A percentile compares a stretch with the other conserved stretches of the same genome.
These are phyloP conservation scores for Trichopria drosophilae DNA, from an alignment of 2,888 invertebrate genomes.

Conservation along the genomic window DNA sequence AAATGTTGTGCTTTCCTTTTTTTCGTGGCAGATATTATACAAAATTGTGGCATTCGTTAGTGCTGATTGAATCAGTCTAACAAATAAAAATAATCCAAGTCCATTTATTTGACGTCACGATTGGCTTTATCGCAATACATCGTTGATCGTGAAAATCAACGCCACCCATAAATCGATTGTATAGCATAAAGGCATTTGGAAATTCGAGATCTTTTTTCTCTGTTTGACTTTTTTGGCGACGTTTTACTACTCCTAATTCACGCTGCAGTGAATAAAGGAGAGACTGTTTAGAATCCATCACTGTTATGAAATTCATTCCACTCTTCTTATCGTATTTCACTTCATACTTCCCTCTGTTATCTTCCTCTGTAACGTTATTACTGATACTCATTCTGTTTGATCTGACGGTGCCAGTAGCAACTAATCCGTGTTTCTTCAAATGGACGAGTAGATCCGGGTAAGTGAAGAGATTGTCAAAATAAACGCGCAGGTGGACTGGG, in stretches of 20 bases:
- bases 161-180: neutral
- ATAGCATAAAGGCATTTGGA: neutral
- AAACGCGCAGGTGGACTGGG: conserved; percentile 2
- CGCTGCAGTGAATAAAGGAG: conserved; percentile 4
- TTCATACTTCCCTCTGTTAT: neutral
- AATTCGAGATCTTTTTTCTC: conserved; percentile 3
- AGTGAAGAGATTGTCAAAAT: conserved; percentile 18
- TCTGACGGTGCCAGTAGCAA: conserved; percentile 9
- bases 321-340: conserved; percentile 7
- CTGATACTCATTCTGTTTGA: conserved; percentile 3
- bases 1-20: too few species aligned
- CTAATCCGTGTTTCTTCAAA: conserved; percentile 6
- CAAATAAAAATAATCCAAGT: neutral
- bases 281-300: too few species aligned
- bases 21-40: too few species aligned
- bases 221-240: neutral
- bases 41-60: too few species aligned
- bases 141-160: conserved; percentile 1
- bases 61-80: neutral
- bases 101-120: conserved; percentile 2
- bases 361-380: conserved; percentile 4
- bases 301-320: conserved; percentile 10
- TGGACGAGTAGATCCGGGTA: conserved; percentile 10
- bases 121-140: neutral
- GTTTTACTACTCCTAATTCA: conserved; percentile 4